Base-by-base conservation (phyloP, 2,113 vertebrate genomes). In the Paratilapia polleni region DNA sequence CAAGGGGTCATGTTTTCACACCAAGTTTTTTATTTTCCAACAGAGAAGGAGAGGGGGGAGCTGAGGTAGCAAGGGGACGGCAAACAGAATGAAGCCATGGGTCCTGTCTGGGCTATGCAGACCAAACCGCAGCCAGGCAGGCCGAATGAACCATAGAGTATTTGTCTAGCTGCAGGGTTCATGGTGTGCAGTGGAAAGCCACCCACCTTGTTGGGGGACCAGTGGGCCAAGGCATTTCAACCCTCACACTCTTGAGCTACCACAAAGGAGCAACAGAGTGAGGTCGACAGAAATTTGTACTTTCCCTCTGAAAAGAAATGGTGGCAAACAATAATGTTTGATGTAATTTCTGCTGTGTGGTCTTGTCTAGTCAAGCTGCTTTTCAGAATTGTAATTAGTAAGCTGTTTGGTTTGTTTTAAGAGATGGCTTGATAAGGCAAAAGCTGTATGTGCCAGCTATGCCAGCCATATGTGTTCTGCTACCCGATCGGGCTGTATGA, bases 141-240 rank as follows among this genome's bases (percentile, higher is more conserved):
- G 82, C 76, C 54, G 93, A 93, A 92, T 89, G 91, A 92, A 86
- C 93, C 84, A 70, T 85, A 79, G 79, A 90, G 91, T 95, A 92
- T 96, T 95, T 96, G 90, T 94, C 88, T 95, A 93, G 93, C 92
- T 88, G 89, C 94, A 92, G 80, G 93, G 91, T 94, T 94, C 89
- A 81, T 34, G 81, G 91, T 88, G 59, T 87, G 88, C 88, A 84
- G 88, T 91, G 90, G 85, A 91, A 93, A 95, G 89, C 96, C 96
- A 96, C 96, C 96, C 96, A 96, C 96, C 93, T 94, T 86, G 94
- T 87, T 41, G 83, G 81, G 89, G 89, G 83, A 84, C 91, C 87
- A 28, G 89, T 63, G 92, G 74, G 87, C 92, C 75, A 13, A 87
- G 83, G 85, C 82, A 41, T 90, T 90, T 91, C 64, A 90, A 75